Evolutionary conservation across 2,113 vertebrate species (phyloP).

Genomic region (Smithornis capensis): DNA sequence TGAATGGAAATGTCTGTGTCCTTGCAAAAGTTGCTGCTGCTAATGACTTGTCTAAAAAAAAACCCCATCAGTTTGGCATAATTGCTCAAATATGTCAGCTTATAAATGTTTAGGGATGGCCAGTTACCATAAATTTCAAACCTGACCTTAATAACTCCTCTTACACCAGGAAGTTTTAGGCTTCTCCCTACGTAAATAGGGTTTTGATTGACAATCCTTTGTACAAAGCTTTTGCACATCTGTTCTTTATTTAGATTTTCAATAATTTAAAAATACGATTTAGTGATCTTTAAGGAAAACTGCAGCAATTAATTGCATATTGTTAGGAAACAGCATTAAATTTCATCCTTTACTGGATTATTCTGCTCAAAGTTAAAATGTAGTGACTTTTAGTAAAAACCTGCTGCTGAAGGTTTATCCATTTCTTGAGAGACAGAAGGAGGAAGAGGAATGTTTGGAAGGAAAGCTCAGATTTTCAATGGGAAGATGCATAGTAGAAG

Average conservation of each 20-base stretch:
- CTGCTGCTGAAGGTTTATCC: neutral
- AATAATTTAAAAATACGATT: neutral
- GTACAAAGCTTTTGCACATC: neutral
- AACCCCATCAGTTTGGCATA: neutral
- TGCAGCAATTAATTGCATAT: neutral
- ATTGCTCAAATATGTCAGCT: neutral
- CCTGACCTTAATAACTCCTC: neutral
- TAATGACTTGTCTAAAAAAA: neutral
- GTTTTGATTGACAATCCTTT: neutral
- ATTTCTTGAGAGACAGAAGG: neutral
- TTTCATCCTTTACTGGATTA: neutral
- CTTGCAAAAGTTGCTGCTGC: neutral
- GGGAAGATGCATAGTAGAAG: neutral
- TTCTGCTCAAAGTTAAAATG: neutral
- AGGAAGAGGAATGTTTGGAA: neutral
- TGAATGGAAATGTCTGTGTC: neutral
- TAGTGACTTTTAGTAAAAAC: conserved; percentile 32
- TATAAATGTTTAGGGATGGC: neutral
- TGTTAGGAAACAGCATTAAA: neutral
- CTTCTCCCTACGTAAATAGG: neutral
- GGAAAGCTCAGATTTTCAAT: neutral
- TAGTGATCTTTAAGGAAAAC: neutral
- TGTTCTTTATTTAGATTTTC: neutral
- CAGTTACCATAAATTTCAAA: neutral
- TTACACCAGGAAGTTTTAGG: neutral